Conservation (phyloP, 2,797 vertebrate genomes). For the Amblyopsis hoosieri region DNA sequence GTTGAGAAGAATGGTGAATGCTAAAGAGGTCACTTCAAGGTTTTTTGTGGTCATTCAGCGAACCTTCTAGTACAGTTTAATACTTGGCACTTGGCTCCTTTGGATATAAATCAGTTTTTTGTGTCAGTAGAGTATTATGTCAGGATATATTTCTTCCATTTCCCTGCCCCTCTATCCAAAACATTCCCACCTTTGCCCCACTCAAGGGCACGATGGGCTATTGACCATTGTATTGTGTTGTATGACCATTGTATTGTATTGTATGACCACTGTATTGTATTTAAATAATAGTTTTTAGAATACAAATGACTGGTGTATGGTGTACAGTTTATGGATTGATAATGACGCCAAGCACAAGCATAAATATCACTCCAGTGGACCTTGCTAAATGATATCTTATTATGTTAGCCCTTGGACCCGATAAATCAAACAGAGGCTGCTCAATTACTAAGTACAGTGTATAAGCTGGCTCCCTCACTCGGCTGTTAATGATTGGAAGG, state of each 20-base stretch:
- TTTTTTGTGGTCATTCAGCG: slow-evolving; percentile 74
- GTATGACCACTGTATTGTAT: slow-evolving; percentile 39
- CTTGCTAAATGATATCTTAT: slow-evolving; percentile 24
- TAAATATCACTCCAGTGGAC: slow-evolving; percentile 56
- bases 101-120: slow-evolving; percentile 8
- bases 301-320: slow-evolving; percentile 42
- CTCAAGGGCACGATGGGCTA: slow-evolving; percentile 43
- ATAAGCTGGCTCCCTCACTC: neutral
- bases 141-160: too few relatives aligned
- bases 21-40: slow-evolving; percentile 73
- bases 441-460: slow-evolving; percentile 7
- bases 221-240: slow-evolving; percentile 67
- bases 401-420: slow-evolving; percentile 24
- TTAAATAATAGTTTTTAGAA: slow-evolving; percentile 65
- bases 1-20: slow-evolving; percentile 15
- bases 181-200: neutral
- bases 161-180: neutral
- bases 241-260: slow-evolving; percentile 34
- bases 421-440: slow-evolving; percentile 32
- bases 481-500: neutral
- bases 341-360: slow-evolving; percentile 51
- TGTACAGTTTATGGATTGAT: slow-evolving; percentile 60
- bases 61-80: slow-evolving; percentile 76
- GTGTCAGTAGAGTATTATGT: too few relatives aligned
- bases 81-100: slow-evolving; percentile 47